phyloP scores from a whole-genome alignment of 2,888 invertebrate genomes.

The Loripinus fragilis region DNA sequence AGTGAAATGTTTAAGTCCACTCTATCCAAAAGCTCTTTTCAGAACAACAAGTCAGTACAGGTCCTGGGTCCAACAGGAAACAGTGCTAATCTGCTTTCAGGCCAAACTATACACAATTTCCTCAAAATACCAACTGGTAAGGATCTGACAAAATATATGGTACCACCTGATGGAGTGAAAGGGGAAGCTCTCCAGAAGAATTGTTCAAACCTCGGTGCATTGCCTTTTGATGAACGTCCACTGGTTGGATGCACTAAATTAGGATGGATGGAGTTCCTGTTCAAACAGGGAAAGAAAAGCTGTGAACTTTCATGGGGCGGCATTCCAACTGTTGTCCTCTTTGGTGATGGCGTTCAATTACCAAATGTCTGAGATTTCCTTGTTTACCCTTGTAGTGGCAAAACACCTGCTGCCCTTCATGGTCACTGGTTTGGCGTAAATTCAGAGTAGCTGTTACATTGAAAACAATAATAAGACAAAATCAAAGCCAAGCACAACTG shows the following conservation, averaged over 20 bases:
- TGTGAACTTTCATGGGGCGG: slow-evolving; percentile 43
- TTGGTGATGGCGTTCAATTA: slow-evolving; percentile 61
- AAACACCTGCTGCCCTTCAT: slow-evolving; percentile 1
- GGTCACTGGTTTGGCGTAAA: slow-evolving; percentile 25
- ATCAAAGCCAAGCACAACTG: not conserved
- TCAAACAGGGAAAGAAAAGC: slow-evolving; percentile 7
- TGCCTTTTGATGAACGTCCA: slow-evolving; percentile 62
- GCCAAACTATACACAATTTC: slow-evolving; percentile 58
- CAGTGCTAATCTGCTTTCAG: slow-evolving; percentile 60
- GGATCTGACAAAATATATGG: slow-evolving; percentile 39
- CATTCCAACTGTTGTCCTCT: slow-evolving; percentile 59
- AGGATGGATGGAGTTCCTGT: slow-evolving; percentile 6
- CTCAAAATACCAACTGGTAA: slow-evolving; percentile 53
- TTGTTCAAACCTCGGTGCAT: slow-evolving; percentile 38
- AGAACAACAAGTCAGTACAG: slow-evolving; percentile 50
- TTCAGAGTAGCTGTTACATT: slow-evolving; percentile 19
- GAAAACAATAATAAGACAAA: slow-evolving; percentile 27
- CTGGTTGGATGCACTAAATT: slow-evolving; percentile 4
- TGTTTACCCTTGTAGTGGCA: slow-evolving; percentile 29
- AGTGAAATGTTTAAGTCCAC: slow-evolving; percentile 56
- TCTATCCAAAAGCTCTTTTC: slow-evolving; percentile 41
- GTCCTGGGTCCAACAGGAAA: slow-evolving; percentile 62
- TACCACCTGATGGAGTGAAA: slow-evolving; percentile 47
- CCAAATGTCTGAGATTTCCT: slow-evolving; percentile 60
- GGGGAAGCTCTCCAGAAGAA: slow-evolving; percentile 52